Evolutionary conservation across 2,888 invertebrate genomes (phyloP).

Genomic region (Agrotis clavis): DNA sequence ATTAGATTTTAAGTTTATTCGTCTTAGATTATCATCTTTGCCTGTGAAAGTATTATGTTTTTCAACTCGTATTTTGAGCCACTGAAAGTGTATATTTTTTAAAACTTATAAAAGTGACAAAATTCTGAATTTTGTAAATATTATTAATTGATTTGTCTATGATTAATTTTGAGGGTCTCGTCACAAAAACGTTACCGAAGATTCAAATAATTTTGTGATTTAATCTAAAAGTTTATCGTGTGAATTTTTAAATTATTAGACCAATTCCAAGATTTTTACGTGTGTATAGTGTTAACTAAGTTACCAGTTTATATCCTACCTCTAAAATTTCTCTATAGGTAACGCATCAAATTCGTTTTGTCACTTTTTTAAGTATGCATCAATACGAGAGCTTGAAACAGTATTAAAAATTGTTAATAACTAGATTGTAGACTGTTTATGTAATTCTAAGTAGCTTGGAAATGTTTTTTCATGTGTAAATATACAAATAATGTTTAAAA

Average conservation of each 20-base stretch:
- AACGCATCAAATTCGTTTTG: neutral
- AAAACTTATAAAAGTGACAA: slow-evolving; percentile 49
- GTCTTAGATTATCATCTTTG: slow-evolving; percentile 79
- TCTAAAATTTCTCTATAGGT: too few relatives aligned
- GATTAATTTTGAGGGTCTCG: slow-evolving; percentile 9
- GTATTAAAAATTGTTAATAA: slow-evolving; percentile 65
- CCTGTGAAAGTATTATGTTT: slow-evolving; percentile 84
- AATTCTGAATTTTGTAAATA: neutral
- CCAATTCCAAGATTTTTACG: neutral
- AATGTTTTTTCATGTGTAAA: slow-evolving; percentile 80
- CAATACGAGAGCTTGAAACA: slow-evolving; percentile 56
- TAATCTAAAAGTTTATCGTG: neutral
- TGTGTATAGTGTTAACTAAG: slow-evolving; percentile 2
- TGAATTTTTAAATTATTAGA: neutral
- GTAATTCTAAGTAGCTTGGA: slow-evolving; percentile 74
- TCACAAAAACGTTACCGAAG: slow-evolving; percentile 2
- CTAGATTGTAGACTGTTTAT: slow-evolving; percentile 61
- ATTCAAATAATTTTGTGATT: neutral
- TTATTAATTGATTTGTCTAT: slow-evolving; percentile 5
- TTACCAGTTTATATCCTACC: slow-evolving; percentile 23
- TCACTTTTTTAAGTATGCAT: slow-evolving; percentile 39
- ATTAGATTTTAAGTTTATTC: slow-evolving; percentile 55
- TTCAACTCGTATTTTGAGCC: slow-evolving; percentile 59
- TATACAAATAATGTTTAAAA: slow-evolving; percentile 80
- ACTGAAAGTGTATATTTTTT: slow-evolving; percentile 51